phyloP scores from a whole-genome alignment of 2,888 invertebrate species.

The Leptopilina drosophilae region DNA sequence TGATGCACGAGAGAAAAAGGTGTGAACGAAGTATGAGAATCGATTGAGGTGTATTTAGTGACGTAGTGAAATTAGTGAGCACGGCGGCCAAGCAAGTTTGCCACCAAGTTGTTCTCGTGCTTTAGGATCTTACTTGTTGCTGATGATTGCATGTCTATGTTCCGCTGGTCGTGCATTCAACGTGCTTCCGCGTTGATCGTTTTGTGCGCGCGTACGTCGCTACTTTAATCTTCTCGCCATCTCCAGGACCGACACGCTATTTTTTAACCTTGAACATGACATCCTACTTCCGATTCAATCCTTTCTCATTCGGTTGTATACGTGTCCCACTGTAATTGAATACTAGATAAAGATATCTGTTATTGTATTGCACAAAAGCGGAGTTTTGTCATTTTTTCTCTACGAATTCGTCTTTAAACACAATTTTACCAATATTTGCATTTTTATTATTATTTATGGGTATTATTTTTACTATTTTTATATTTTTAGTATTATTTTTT shows the following conservation, averaged over 20 bases:
- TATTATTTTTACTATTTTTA: too few species aligned
- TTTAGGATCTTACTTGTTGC: constrained; percentile 72
- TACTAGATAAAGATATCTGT: too few species aligned
- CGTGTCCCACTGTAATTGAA: background rate
- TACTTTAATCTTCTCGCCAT: constrained; percentile 55
- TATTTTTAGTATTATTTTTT: too few species aligned
- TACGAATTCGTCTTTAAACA: too few species aligned
- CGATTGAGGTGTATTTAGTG: constrained; percentile 60
- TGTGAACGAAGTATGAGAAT: constrained; percentile 43
- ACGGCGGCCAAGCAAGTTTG: constrained; percentile 40
- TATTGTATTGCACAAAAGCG: too few species aligned
- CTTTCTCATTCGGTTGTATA: constrained; percentile 45
- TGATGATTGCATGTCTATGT: constrained; percentile 74
- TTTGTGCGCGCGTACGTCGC: constrained; percentile 59
- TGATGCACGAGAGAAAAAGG: constrained; percentile 15
- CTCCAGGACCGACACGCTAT: constrained; percentile 42
- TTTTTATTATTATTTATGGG: too few species aligned
- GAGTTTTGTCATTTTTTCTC: too few species aligned
- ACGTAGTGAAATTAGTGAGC: constrained; percentile 52
- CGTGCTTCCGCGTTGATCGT: constrained; percentile 67
- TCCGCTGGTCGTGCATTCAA: constrained; percentile 62
- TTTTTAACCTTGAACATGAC: constrained; percentile 41
- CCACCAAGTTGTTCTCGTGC: constrained; percentile 62
- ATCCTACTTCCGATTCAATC: constrained; percentile 27
- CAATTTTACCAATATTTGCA: too few species aligned